Percentiles rank a stretch among this genome's conserved stretches.
phyloP scores from a whole-genome alignment of 1,140 invertebrate species.

The Drosophila funebris region DNA sequence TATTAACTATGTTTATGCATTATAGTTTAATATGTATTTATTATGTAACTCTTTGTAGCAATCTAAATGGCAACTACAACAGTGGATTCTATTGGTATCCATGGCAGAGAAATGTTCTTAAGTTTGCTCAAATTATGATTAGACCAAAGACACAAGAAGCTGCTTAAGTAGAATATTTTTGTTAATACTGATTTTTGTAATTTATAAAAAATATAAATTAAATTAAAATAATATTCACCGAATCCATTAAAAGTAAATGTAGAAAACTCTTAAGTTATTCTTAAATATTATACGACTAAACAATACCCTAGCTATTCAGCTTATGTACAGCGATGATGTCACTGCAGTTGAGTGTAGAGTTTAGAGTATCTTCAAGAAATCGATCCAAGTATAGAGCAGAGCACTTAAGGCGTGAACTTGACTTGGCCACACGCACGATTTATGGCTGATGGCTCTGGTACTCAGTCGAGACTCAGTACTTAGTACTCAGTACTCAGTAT shows the following conservation, averaged over 20 bases:
- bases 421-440: constrained; percentile 60
- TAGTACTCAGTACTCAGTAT: constrained; percentile 4
- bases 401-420: constrained; percentile 55
- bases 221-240: background rate
- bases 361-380: constrained; percentile 38
- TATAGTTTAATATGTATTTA: background rate
- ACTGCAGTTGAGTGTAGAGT: constrained; percentile 8
- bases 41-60: constrained; percentile 12
- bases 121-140: constrained; percentile 40
- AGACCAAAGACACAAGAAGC: background rate
- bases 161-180: background rate
- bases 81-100: constrained; percentile 40
- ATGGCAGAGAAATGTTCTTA: constrained; percentile 39
- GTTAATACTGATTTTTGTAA: background rate
- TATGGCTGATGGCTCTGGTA: background rate
- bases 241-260: too few species aligned
- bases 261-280: too few species aligned
- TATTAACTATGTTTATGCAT: background rate
- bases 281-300: too few species aligned
- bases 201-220: too few species aligned
- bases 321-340: too few species aligned
- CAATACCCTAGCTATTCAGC: too few species aligned
- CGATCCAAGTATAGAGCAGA: constrained; percentile 14
- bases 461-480: background rate
- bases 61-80: constrained; percentile 38